These are phyloP conservation scores for Drosophila mulleri DNA, from an alignment of 2,888 invertebrate genomes.

Conservation along the genomic window DNA sequence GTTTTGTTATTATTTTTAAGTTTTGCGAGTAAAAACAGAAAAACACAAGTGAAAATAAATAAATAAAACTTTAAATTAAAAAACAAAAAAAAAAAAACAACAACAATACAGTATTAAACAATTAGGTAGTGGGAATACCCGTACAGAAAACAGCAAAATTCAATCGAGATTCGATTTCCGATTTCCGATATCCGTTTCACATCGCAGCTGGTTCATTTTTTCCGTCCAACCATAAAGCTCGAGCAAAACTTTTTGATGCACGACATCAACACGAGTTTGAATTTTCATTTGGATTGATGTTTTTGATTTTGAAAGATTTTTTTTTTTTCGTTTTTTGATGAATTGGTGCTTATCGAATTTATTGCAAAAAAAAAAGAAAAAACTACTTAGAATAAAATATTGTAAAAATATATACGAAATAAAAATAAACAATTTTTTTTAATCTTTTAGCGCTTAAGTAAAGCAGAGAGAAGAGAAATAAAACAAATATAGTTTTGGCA, in stretches of 20 bases:
- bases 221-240: conserved; percentile 64
- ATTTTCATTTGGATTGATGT: conserved; percentile 26
- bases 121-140: conserved; percentile 26
- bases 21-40: conserved; percentile 42
- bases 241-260: conserved; percentile 17
- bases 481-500: conserved; percentile 46
- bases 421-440: conserved; percentile 13
- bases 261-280: conserved; percentile 10
- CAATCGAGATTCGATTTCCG: conserved; percentile 13
- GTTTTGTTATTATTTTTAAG: conserved; percentile 80
- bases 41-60: conserved; percentile 27
- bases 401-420: conserved; percentile 39
- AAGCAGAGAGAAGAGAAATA: conserved; percentile 43
- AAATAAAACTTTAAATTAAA: conserved; percentile 43
- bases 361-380: conserved; percentile 58
- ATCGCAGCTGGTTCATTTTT: conserved; percentile 58
- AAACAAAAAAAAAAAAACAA: conserved; percentile 25
- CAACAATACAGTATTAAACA: conserved; percentile 32
- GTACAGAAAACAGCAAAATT: conserved; percentile 14
- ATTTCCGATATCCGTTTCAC: conserved; percentile 13
- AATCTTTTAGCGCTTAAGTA: conserved; percentile 54
- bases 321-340: conserved; percentile 51
- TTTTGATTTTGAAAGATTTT: conserved; percentile 6
- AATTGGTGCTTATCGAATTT: conserved; percentile 83
- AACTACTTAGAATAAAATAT: conserved; percentile 33